Evolutionary conservation across 2,797 vertebrate genomes (phyloP), one percentile per base, ranked within the genome.

Genomic region (Siniperca scherzeri): DNA sequence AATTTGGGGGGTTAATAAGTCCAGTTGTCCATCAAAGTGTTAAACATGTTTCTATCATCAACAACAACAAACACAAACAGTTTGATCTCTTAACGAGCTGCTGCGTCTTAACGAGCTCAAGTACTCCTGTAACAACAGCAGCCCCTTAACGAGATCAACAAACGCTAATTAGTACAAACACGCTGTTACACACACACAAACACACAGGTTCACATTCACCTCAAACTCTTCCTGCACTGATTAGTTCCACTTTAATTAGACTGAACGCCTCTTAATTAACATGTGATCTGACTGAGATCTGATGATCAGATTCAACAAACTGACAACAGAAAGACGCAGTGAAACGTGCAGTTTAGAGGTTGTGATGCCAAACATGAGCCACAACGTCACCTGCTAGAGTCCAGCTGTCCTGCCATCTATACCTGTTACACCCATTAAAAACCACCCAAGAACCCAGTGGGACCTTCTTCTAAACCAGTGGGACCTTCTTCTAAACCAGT

Each of bases 71-170:
- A 81, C 74, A 81, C 7, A 46, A n/a, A 44, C 22, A 68, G 72
- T 77, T 80, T 80, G 80, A 87, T 81, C 62, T 77, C 52, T 62
- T 86, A 84, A 90, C 19, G 48, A 87, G 88, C 40, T 62, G 55
- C 68, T 67, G 19, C 3, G 0, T 52, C 70, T 68, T 68, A 85
- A 86, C 13, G 36, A 84, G 82, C 67, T 68, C 14, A 61, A 78
- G 8, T 42, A 86, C n/a, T 57, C 46, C 30, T 42, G n/a, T 25
- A 50, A 55, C 61, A 25, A 44, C 70, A 70, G 8, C 56, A 69
- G 40, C 55, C 7, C 50, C 70, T 68, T 68, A 85, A 86, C 13
- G 36, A 84, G 82, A 69, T 56, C 46, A 83, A 72, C 77, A 70
- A 60, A 60, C 56, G 65, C 38, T 67, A 61, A 80, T 76, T 62